A percentile compares a stretch with the other conserved stretches of the same genome.
phyloP scores from a whole-genome alignment of 2,888 invertebrate species.

The Chymomyza procnemis region DNA sequence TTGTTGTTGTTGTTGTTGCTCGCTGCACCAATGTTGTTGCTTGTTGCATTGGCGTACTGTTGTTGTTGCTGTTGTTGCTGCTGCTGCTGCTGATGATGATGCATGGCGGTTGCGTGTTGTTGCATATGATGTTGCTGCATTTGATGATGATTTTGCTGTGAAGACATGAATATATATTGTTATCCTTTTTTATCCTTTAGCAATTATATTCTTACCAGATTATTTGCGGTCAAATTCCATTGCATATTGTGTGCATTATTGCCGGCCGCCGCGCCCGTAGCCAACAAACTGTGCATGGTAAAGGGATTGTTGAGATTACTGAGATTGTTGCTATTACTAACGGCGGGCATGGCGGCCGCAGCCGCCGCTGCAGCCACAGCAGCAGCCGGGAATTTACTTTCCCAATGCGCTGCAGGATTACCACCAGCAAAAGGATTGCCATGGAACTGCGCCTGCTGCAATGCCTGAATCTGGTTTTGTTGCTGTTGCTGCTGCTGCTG shows the following conservation, averaged over 20 bases:
- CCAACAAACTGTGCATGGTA: constrained; percentile 64
- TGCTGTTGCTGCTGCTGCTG: constrained; percentile 53
- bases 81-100: constrained; percentile 44
- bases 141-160: constrained; percentile 51
- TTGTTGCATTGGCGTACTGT: constrained; percentile 2
- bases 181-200: too few species aligned
- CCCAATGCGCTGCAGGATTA: constrained; percentile 43
- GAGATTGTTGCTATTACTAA: constrained; percentile 58
- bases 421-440: constrained; percentile 61
- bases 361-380: constrained; percentile 45
- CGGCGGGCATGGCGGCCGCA: constrained; percentile 28
- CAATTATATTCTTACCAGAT: constrained; percentile 48
- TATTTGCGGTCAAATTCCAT: constrained; percentile 69
- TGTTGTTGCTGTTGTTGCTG: constrained; percentile 7
- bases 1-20: constrained; percentile 40
- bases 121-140: constrained; percentile 48
- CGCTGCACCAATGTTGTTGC: background rate
- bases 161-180: background rate
- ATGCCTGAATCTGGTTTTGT: constrained; percentile 40
- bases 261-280: constrained; percentile 44
- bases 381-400: constrained; percentile 58
- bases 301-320: constrained; percentile 71
- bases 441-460: constrained; percentile 45
- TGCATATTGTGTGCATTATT: constrained; percentile 42
- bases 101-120: constrained; percentile 54